phyloP scores from a whole-genome alignment of 2,888 invertebrate species.

The Apomyelois bistriatella region DNA sequence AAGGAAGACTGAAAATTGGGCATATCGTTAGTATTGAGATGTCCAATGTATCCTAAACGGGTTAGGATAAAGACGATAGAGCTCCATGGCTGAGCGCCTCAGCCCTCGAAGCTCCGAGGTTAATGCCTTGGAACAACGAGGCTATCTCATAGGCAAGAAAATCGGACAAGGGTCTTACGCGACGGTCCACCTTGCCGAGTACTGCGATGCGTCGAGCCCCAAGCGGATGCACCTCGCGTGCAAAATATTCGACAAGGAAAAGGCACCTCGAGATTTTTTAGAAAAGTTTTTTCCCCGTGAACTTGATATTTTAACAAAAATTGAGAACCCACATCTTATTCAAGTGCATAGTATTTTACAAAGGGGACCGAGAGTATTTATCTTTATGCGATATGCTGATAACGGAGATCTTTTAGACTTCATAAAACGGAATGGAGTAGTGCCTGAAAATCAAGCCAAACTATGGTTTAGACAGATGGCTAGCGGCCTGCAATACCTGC shows the following conservation, averaged over 20 bases:
- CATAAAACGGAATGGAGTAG: slow-evolving; percentile 87
- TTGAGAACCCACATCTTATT: slow-evolving; percentile 94
- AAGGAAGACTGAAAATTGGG: slow-evolving; percentile 59
- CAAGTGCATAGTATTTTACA: slow-evolving; percentile 93
- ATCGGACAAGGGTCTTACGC: slow-evolving; percentile 96
- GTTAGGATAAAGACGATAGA: slow-evolving; percentile 76
- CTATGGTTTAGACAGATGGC: slow-evolving; percentile 93
- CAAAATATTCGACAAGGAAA: slow-evolving; percentile 94
- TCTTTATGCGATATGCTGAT: slow-evolving; percentile 95
- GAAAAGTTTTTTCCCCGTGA: slow-evolving; percentile 96
- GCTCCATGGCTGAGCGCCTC: slow-evolving; percentile 85
- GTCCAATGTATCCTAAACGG: slow-evolving; percentile 80
- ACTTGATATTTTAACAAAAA: slow-evolving; percentile 91
- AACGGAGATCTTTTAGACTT: slow-evolving; percentile 94
- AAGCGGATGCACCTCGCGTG: slow-evolving; percentile 90
- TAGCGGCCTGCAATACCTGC: slow-evolving; percentile 90
- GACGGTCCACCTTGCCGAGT: slow-evolving; percentile 92
- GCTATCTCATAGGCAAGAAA: slow-evolving; percentile 91
- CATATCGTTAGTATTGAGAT: slow-evolving; percentile 70
- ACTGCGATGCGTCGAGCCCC: slow-evolving; percentile 85
- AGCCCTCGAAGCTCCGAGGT: slow-evolving; percentile 91
- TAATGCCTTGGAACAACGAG: slow-evolving; percentile 90
- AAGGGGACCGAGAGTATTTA: slow-evolving; percentile 90
- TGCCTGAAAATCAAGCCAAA: slow-evolving; percentile 88
- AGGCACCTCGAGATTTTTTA: slow-evolving; percentile 93